These are phyloP conservation scores for Oxyscelio sp. DNA, from an alignment of 2,888 invertebrate species.

Conservation along the genomic window DNA sequence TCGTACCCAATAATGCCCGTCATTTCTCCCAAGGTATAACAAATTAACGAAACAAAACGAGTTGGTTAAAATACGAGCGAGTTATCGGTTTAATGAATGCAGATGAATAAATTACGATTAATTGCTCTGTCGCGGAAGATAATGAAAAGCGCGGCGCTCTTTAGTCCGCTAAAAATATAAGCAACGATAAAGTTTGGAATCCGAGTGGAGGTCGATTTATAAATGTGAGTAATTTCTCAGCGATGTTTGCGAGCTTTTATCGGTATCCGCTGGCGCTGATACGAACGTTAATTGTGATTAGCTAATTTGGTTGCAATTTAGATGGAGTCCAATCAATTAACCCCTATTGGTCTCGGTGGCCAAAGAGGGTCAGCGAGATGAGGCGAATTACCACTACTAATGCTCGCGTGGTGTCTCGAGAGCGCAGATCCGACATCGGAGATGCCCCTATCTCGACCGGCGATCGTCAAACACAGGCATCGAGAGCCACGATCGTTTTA, in stretches of 20 bases:
- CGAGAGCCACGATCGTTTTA: conserved; percentile 80
- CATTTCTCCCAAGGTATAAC: conserved; percentile 1
- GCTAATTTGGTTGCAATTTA: conserved; percentile 77
- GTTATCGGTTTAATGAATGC: conserved; percentile 52
- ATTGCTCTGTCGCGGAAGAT: conserved; percentile 43
- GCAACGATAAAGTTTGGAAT: conserved; percentile 39
- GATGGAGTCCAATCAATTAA: conserved; percentile 75
- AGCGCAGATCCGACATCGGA: conserved; percentile 48
- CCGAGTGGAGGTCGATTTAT: conserved; percentile 42
- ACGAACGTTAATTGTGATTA: conserved; percentile 65
- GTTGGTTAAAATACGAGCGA: conserved; percentile 6
- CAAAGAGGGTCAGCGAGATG: conserved; percentile 64
- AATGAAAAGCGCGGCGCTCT: conserved; percentile 47
- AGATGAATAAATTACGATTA: conserved; percentile 59
- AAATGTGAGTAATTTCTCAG: conserved; percentile 52
- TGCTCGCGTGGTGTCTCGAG: conserved; percentile 47
- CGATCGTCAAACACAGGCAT: conserved; percentile 82
- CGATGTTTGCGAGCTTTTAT: conserved; percentile 46
- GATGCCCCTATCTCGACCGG: conserved; percentile 76
- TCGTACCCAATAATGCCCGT: too few species aligned
- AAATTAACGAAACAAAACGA: neutral
- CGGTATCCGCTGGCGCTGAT: conserved; percentile 40
- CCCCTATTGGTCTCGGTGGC: conserved; percentile 72
- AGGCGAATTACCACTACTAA: conserved; percentile 57
- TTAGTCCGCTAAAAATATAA: conserved; percentile 35